Evolutionary conservation across 2,797 vertebrate genomes (phyloP).

Genomic region (Hydrocynus forskahlii): DNA sequence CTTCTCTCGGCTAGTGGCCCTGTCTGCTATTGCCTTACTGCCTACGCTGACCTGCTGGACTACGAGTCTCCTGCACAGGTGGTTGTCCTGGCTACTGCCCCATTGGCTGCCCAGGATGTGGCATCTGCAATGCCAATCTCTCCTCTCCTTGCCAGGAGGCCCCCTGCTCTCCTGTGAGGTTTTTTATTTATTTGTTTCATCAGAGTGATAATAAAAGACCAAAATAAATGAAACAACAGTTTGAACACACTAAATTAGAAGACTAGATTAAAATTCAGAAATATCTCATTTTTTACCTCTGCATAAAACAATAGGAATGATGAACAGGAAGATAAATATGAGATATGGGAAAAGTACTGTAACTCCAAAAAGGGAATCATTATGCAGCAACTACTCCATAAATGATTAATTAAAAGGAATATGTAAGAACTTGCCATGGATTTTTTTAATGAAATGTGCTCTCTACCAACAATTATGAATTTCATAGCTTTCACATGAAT

Average conservation of each 20-base stretch:
- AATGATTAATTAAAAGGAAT: conserved; percentile 51
- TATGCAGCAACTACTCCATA: conserved; percentile 28
- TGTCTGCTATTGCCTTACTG: too few species aligned
- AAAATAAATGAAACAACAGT: not conserved
- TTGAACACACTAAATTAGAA: not conserved
- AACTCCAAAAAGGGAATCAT: conserved; percentile 31
- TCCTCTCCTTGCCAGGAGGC: too few species aligned
- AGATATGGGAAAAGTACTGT: conserved; percentile 24
- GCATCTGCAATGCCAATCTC: too few species aligned
- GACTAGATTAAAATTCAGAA: not conserved
- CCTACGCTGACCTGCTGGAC: too few species aligned
- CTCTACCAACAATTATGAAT: conserved; percentile 31
- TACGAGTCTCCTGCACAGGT: too few species aligned
- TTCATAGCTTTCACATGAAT: conserved; percentile 19
- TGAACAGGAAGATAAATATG: conserved; percentile 26
- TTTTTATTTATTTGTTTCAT: too few species aligned
- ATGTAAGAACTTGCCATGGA: conserved; percentile 33
- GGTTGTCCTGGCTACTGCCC: too few species aligned
- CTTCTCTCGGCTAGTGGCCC: too few species aligned
- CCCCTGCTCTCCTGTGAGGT: too few species aligned
- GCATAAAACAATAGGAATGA: not conserved
- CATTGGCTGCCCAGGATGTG: too few species aligned
- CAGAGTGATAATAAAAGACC: too few species aligned
- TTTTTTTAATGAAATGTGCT: conserved; percentile 35
- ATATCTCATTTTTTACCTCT: not conserved